Base-by-base conservation (phyloP, 2,888 invertebrate species). In the Lochmaea capreae region DNA sequence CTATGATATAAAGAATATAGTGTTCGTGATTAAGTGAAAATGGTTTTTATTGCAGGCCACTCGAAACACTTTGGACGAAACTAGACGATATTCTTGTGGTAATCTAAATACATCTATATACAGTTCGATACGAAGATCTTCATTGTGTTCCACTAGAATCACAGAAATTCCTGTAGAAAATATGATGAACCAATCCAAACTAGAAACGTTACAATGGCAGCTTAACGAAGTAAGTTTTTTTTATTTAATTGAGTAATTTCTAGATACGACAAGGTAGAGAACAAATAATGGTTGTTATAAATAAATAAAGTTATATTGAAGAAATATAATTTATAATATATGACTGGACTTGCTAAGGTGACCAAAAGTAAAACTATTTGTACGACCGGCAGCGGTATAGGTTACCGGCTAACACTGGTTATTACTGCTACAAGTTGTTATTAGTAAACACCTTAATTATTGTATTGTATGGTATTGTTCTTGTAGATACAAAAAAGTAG, bases 171-270 rank as follows among this genome's bases (percentile, higher is more conserved):
- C 88, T 54, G 89, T 92, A 80, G 91, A 92, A 87, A 90, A 89
- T 82, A 89, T 91, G 77, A 90, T 90, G 42, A 87, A 92, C 62
- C 92, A 93, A 81, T 90, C 91, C 80, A 92, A 92, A 84, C 90
- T 93, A 62, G 91, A 92, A 81, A 92, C 92, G 14, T 87, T 93
- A 76, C 90, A 92, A 83, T 93, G 93, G 93, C 93, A 93, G 84
- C 85, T 93, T 62, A 90, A 91, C 85, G 93, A 93, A 91, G 93
- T 93, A 88, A 86, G 85, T 70, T n/a, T 57, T 3, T 1, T 59
- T 59, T 59, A 59, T 59, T 12, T 3, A 58, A 18, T 16, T 1
- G 8, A 42, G 11, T 43, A 11, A 43, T 43, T 43, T 33, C 5
- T 33, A 33, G 26, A 26, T 26, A 26, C 26, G 26, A 26, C 1